phyloP scores from a whole-genome alignment of 1,140 invertebrate species.

The Trachymyrmex cornetzi region DNA sequence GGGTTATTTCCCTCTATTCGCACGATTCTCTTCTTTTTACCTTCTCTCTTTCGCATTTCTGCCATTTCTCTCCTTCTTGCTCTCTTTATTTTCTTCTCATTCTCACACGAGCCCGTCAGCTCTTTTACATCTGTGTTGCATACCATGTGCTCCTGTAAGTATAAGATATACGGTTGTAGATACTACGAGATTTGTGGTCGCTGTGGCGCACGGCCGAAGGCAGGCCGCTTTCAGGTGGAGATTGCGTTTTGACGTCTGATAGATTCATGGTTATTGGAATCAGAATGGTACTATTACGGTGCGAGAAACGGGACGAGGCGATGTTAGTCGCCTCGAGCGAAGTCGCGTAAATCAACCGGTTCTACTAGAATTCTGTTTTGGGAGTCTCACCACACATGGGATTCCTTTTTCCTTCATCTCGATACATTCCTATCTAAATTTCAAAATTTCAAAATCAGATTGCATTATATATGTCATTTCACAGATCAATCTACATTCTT shows the following conservation, averaged over 20 bases:
- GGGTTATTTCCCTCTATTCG: conserved; percentile 64
- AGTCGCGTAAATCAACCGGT: conserved; percentile 72
- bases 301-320: conserved; percentile 56
- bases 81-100: conserved; percentile 37
- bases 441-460: background rate
- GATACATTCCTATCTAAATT: conserved; percentile 16
- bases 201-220: conserved; percentile 62
- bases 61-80: background rate
- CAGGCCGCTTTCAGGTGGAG: conserved; percentile 81
- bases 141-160: conserved; percentile 62
- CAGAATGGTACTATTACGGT: conserved; percentile 83
- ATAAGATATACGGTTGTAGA: conserved; percentile 80
- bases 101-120: conserved; percentile 41
- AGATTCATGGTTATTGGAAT: conserved; percentile 87
- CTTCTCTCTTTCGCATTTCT: conserved; percentile 31
- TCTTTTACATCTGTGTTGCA: conserved; percentile 76
- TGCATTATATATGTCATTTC: background rate
- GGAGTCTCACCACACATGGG: conserved; percentile 29
- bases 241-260: conserved; percentile 87
- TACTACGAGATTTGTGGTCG: conserved; percentile 83
- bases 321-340: conserved; percentile 56
- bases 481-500: background rate
- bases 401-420: conserved; percentile 22
- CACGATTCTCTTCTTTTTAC: conserved; percentile 28
- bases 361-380: conserved; percentile 47